Conservation (phyloP, 2,113 vertebrate genomes). For the Daboia siamensis region DNA sequence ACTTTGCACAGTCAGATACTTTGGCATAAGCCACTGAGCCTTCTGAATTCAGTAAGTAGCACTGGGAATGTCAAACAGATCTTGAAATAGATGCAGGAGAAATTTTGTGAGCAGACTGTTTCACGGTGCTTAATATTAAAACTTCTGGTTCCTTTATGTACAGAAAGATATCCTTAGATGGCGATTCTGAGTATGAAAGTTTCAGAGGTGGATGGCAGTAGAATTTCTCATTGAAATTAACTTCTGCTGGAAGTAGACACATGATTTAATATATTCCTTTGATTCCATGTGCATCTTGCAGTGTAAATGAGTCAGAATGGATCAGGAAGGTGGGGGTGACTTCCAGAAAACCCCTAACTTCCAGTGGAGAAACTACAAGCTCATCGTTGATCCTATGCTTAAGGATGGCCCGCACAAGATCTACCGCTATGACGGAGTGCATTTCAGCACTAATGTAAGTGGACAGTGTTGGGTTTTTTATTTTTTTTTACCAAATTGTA, state of each 20-base stretch:
- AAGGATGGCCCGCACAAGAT: slow-evolving; percentile 84
- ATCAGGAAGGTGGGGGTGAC: slow-evolving; percentile 87
- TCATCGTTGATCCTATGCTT: slow-evolving; percentile 84
- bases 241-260: neutral
- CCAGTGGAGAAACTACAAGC: slow-evolving; percentile 94
- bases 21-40: neutral
- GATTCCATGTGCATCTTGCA: slow-evolving; percentile 19
- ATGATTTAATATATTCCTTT: neutral
- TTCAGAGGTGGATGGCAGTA: neutral
- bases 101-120: neutral
- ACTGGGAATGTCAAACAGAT: neutral
- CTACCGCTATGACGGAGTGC: slow-evolving; percentile 90
- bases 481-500: neutral
- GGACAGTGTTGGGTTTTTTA: neutral
- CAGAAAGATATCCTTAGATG: neutral
- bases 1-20: neutral
- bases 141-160: neutral
- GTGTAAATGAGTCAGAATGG: slow-evolving; percentile 84
- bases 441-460: slow-evolving; percentile 88
- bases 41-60: neutral
- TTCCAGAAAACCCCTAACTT: slow-evolving; percentile 84
- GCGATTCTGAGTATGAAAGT: neutral
- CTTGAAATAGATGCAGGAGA: neutral
- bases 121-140: neutral
- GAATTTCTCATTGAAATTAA: neutral